Base-by-base conservation (phyloP, 2,888 invertebrate genomes). In the Acrocyrtus sp. region DNA sequence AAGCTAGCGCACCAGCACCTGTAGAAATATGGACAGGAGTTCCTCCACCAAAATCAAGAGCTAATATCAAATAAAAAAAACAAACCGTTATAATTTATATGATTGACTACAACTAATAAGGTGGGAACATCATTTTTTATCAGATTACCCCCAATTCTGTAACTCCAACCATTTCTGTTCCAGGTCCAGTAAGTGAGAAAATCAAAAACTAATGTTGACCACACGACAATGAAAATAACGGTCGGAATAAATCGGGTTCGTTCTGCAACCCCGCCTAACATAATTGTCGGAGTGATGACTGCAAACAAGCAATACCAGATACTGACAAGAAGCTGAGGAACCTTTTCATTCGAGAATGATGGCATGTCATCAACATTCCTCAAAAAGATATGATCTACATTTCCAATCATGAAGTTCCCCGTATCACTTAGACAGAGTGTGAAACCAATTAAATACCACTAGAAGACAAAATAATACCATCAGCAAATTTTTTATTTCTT, bases 251-350 rank as follows among this genome's bases (percentile, higher is more conserved):
- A 74, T 3, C 68, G 41, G 15, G 79, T 61, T 26, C 78, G 57
- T 69, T 79, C 78, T 10, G 76, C 73, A 12, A 74, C 74, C 0
- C 68, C 72, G 0, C 79, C 79, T 5, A 80, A 56, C n/a, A 79
- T 79, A 67, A 80, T 79, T 3, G 77, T 77, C 22, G 80, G 80
- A 0, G 80, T 80, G 21, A 80, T 80, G 24, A 62, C 77, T 1
- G 79, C 77, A 67, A 80, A 80, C 2, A 80, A 61, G 53, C 80
- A 79, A 50, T 80, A 79, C 79, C 79, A 80, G 62, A 80, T 76
- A 5, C 75, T 68, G 5, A 77, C 77, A 6, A 80, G 45, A 1
- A 80, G 57, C 12, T 74, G 76, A 2, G 80, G 80, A 29, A 80
- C 73, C 57, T 77, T 72, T 4, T 75, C 70, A 61, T 78, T 77